Conservation (phyloP, 2,113 vertebrate species). For the Felis catus region DNA sequence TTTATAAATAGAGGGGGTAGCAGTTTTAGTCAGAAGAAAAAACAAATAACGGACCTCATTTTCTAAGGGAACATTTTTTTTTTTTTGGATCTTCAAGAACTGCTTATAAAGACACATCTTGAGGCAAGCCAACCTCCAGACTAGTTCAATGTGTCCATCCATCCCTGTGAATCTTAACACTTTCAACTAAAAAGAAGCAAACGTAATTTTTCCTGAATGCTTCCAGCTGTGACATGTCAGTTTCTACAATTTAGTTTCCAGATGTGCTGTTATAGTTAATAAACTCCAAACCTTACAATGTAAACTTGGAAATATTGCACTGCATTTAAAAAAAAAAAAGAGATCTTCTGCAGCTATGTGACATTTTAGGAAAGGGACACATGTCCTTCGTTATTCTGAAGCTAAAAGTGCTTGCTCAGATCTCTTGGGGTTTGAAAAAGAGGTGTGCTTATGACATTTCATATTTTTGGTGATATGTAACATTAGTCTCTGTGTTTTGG, state of each 20-base stretch:
- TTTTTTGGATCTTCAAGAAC: background rate
- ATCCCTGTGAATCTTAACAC: background rate
- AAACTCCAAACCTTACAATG: slow-evolving; percentile 50
- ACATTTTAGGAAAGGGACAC: slow-evolving; percentile 74
- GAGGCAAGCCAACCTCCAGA: background rate
- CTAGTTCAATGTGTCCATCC: background rate
- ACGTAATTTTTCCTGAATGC: slow-evolving; percentile 22
- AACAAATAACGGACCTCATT: background rate
- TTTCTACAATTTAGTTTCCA: slow-evolving; percentile 70
- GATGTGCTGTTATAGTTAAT: slow-evolving; percentile 68
- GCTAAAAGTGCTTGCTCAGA: slow-evolving; percentile 76
- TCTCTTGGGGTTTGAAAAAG: slow-evolving; percentile 77
- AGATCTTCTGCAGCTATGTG: slow-evolving; percentile 1
- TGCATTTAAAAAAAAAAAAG: slow-evolving; percentile 54
- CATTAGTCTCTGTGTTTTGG: slow-evolving; percentile 78
- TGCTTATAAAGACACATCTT: background rate
- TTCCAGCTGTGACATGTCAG: slow-evolving; percentile 58
- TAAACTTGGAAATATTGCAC: slow-evolving; percentile 62
- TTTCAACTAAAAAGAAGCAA: slow-evolving; percentile 47
- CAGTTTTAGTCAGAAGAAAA: background rate
- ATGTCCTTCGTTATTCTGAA: slow-evolving; percentile 71
- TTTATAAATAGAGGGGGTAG: background rate
- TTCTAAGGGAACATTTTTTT: background rate
- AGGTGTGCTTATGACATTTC: slow-evolving; percentile 73
- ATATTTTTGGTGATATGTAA: slow-evolving; percentile 55